Evolutionary conservation across 2,888 invertebrate species (phyloP).

Genomic region (Mimachlamys varia): DNA sequence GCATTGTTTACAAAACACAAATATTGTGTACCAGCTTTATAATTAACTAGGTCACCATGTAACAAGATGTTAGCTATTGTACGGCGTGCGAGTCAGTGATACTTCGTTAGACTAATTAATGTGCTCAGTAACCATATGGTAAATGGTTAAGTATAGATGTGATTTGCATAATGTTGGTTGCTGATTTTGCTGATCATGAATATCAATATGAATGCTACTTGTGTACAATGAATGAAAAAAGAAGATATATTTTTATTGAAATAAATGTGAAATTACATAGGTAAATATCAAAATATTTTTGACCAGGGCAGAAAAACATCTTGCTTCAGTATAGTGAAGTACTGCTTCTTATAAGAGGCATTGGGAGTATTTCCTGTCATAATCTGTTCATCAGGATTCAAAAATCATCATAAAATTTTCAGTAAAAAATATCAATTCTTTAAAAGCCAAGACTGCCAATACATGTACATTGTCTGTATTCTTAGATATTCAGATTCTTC

Average conservation of each 20-base stretch:
- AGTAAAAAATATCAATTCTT: background rate
- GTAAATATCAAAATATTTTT: background rate
- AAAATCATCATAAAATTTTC: background rate
- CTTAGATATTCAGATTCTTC: constrained; percentile 6
- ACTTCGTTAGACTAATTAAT: background rate
- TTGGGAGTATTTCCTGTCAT: background rate
- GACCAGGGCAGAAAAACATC: constrained; percentile 27
- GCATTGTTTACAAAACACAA: background rate
- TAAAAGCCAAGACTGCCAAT: background rate
- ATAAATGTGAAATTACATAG: background rate
- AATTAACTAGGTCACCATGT: background rate
- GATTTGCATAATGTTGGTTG: constrained; percentile 31
- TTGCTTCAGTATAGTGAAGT: background rate
- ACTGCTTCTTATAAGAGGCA: background rate
- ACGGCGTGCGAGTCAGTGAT: background rate
- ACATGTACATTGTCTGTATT: background rate
- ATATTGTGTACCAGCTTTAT: background rate
- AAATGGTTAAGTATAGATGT: constrained; percentile 21
- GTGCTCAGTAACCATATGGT: constrained; percentile 24
- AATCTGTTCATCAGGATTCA: background rate
- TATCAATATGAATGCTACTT: constrained; percentile 20
- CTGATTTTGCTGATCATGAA: constrained; percentile 22
- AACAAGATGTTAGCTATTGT: background rate
- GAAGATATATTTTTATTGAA: constrained; percentile 31
- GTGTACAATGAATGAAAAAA: constrained; percentile 11